These are phyloP conservation scores for Heteromyza rotundicornis DNA, from an alignment of 2,888 invertebrate genomes.

Conservation along the genomic window DNA sequence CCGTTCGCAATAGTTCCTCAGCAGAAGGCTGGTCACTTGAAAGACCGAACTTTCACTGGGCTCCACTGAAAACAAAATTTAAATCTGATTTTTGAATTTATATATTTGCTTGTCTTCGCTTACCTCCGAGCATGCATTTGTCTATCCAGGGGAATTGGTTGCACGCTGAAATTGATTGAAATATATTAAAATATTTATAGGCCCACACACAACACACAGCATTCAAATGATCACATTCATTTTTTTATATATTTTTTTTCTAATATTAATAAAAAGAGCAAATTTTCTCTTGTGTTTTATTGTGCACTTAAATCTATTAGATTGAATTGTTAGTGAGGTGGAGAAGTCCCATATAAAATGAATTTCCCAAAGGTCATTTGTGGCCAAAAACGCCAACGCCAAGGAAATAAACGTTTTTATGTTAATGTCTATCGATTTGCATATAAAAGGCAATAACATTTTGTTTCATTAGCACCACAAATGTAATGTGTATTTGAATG, in stretches of 20 bases:
- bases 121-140: conserved; percentile 47
- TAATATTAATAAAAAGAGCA: too few relatives aligned
- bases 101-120: too few relatives aligned
- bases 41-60: conserved; percentile 55
- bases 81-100: too few relatives aligned
- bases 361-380: conserved; percentile 11
- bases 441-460: conserved; percentile 22
- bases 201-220: too few relatives aligned
- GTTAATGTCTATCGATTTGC: conserved; percentile 48
- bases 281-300: too few relatives aligned
- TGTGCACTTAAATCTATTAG: too few relatives aligned
- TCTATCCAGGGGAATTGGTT: conserved; percentile 57
- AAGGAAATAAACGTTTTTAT: conserved; percentile 44
- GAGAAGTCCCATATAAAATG: not conserved
- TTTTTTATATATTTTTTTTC: too few relatives aligned
- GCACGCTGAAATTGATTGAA: conserved; percentile 36
- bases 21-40: conserved; percentile 52
- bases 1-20: conserved; percentile 51
- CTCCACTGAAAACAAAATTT: conserved; percentile 41
- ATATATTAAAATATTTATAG: too few relatives aligned
- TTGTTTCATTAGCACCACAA: conserved; percentile 15
- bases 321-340: conserved; percentile 8
- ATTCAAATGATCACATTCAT: too few relatives aligned
- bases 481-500: not conserved
- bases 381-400: not conserved